These are phyloP conservation scores for Mycteria americana DNA, from an alignment of 2,797 vertebrate species.

Conservation along the genomic window DNA sequence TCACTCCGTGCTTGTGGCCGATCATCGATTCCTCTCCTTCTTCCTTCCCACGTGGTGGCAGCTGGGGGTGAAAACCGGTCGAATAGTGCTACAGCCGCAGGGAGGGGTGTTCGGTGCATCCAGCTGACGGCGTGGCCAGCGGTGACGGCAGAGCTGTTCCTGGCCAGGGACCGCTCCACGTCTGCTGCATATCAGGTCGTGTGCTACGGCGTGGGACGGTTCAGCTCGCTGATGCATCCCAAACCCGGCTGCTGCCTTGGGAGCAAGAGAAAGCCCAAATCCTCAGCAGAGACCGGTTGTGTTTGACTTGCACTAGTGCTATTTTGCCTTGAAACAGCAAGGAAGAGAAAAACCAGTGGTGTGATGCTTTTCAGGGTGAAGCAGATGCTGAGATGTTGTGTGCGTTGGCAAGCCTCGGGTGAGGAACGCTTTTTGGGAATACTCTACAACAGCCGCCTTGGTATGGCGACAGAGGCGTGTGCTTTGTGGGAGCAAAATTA, in stretches of 20 bases:
- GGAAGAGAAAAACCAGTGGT: accelerated
- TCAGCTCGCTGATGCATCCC: not conserved
- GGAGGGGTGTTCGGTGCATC: not conserved
- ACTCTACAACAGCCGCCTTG: accelerated
- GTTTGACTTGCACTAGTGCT: not conserved
- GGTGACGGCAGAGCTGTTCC: not conserved
- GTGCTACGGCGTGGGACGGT: accelerated
- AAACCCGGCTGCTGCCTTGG: not conserved
- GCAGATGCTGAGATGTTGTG: not conserved
- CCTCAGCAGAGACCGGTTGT: accelerated
- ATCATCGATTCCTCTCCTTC: not conserved
- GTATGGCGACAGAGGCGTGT: accelerated
- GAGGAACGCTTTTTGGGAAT: not conserved
- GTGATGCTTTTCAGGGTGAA: not conserved
- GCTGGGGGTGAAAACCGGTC: accelerated
- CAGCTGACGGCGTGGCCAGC: accelerated
- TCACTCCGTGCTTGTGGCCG: not conserved
- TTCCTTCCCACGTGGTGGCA: accelerated
- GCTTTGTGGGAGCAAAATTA: not conserved
- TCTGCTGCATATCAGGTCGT: accelerated
- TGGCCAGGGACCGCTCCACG: not conserved
- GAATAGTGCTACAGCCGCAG: too few species aligned
- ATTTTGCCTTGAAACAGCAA: not conserved
- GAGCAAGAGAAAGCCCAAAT: not conserved
- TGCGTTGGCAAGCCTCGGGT: too few species aligned